Evolutionary conservation across 2,888 invertebrate species (phyloP).

Genomic region (Heteromurus nitidus): DNA sequence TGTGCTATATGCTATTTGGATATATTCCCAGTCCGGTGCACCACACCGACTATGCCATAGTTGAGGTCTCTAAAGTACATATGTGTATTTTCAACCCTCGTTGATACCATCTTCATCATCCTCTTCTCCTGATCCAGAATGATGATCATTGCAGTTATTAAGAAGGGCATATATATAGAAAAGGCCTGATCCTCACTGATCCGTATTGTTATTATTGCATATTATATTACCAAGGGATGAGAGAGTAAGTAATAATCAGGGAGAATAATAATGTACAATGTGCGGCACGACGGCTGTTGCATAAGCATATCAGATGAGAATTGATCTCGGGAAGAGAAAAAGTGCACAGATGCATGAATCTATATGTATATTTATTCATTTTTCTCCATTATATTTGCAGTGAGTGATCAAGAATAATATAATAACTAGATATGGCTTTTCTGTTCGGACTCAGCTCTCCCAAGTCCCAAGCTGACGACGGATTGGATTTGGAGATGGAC

Average conservation of each 20-base stretch:
- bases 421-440: too few relatives aligned
- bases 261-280: background rate
- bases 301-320: slow-evolving; percentile 16
- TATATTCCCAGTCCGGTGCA: background rate
- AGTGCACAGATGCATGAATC: slow-evolving; percentile 27
- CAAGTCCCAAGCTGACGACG: too few relatives aligned
- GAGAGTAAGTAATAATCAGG: slow-evolving; percentile 33
- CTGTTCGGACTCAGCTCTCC: too few relatives aligned
- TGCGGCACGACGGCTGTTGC: slow-evolving; percentile 28
- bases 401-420: slow-evolving; percentile 44
- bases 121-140: too few relatives aligned
- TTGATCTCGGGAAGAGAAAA: slow-evolving; percentile 14
- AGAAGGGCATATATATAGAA: slow-evolving; percentile 31
- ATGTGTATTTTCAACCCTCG: slow-evolving; percentile 32
- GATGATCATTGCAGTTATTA: slow-evolving; percentile 35
- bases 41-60: background rate
- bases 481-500: slow-evolving; percentile 9
- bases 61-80: slow-evolving; percentile 4
- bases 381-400: slow-evolving; percentile 16
- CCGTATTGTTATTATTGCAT: slow-evolving; percentile 61
- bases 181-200: slow-evolving; percentile 48
- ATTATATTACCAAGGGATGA: slow-evolving; percentile 56
- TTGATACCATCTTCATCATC: slow-evolving; percentile 10
- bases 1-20: background rate
- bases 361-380: background rate